Conservation (phyloP, 2,888 invertebrate genomes). For the Omphaloscelis lunosa region DNA sequence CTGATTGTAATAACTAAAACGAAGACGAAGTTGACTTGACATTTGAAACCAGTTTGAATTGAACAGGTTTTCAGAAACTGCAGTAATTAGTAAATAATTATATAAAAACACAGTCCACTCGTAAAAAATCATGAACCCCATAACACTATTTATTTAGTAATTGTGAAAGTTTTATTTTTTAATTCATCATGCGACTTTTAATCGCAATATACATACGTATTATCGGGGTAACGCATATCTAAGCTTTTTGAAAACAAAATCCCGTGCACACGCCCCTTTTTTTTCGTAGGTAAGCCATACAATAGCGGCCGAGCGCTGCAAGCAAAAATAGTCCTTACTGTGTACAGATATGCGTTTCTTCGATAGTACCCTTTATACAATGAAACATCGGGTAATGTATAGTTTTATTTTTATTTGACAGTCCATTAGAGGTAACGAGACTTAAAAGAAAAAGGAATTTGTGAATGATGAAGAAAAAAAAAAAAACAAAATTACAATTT, state of each 20-base stretch:
- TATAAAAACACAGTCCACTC: conserved; percentile 38
- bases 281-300: too few relatives aligned
- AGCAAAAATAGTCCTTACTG: too few relatives aligned
- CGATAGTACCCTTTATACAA: too few relatives aligned
- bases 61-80: not conserved
- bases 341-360: too few relatives aligned
- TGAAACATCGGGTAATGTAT: conserved; percentile 38
- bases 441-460: conserved; percentile 31
- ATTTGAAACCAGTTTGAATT: not conserved
- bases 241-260: too few relatives aligned
- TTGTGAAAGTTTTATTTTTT: conserved; percentile 45
- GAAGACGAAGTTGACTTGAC: not conserved
- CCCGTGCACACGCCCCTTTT: too few relatives aligned
- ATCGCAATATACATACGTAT: conserved; percentile 16
- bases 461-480: conserved; percentile 45
- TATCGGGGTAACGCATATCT: too few relatives aligned
- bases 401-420: conserved; percentile 41
- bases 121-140: conserved; percentile 25
- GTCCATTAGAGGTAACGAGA: conserved; percentile 48
- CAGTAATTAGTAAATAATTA: not conserved
- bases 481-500: conserved; percentile 38
- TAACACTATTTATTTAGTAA: conserved; percentile 55
- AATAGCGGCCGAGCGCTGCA: too few relatives aligned
- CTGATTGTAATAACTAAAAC: too few relatives aligned
- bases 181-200: conserved; percentile 32